Evolutionary conservation across 2,888 invertebrate species (phyloP).

Genomic region (Ecdyonurus torrentis): DNA sequence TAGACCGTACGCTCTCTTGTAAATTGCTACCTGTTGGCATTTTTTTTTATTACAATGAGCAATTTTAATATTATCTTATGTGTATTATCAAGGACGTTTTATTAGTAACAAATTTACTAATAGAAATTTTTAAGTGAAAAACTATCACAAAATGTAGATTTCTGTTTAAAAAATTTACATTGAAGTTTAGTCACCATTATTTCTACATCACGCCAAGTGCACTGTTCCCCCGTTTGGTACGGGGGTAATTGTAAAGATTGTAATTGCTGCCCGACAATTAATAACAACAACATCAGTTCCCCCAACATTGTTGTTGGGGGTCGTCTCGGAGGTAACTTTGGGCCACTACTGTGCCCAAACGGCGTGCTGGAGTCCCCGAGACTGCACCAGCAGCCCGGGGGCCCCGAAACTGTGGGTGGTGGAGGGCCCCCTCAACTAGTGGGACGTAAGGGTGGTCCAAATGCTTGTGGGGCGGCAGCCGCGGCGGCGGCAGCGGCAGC

Average conservation of each 20-base stretch:
- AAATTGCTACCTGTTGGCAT: background rate
- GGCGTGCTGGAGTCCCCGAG: background rate
- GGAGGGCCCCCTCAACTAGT: constrained; percentile 25
- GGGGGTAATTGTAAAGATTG: background rate
- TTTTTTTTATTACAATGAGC: background rate
- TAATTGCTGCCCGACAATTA: background rate
- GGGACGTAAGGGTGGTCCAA: constrained; percentile 21
- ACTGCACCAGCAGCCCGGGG: background rate
- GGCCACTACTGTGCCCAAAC: background rate
- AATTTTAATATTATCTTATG: background rate
- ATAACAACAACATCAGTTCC: background rate
- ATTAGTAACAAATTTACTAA: background rate
- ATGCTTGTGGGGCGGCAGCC: background rate
- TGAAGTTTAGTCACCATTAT: background rate
- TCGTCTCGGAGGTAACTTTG: constrained; percentile 1
- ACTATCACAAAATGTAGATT: background rate
- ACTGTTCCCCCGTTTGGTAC: background rate
- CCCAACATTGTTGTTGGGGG: constrained; percentile 2
- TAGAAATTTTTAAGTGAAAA: too few species aligned
- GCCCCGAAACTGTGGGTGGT: background rate
- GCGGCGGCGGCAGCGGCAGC: constrained; percentile 31
- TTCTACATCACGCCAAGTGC: background rate
- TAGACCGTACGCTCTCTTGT: background rate
- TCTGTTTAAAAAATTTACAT: too few species aligned
- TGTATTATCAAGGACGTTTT: background rate